phyloP scores from a whole-genome alignment of 1,140 invertebrate genomes.

The Chionoecetes opilio region DNA sequence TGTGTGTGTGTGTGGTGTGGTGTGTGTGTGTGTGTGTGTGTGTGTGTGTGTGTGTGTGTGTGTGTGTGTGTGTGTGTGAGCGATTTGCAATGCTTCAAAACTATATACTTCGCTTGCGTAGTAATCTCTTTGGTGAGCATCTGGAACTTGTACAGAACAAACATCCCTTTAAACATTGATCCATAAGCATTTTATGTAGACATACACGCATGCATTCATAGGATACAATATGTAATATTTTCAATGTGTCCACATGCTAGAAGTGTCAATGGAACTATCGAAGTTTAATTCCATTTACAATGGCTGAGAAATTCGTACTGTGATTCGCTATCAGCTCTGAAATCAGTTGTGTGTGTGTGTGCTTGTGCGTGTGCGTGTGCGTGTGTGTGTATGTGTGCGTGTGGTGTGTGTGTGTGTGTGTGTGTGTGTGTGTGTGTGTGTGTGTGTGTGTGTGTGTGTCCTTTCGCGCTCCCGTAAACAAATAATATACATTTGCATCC shows the following conservation, averaged over 20 bases:
- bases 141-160: background rate
- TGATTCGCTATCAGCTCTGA: background rate
- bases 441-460: background rate
- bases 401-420: conserved; percentile 12
- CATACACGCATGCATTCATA: background rate
- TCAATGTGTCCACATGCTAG: background rate
- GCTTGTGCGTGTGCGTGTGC: conserved; percentile 12
- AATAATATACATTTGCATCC: too few relatives aligned
- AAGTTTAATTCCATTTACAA: background rate
- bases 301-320: background rate
- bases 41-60: too few relatives aligned
- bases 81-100: background rate
- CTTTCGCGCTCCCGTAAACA: too few relatives aligned
- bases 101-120: background rate
- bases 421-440: conserved; percentile 11
- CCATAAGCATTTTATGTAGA: background rate
- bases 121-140: background rate
- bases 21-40: too few relatives aligned
- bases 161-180: background rate
- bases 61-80: too few relatives aligned
- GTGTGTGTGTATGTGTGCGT: background rate
- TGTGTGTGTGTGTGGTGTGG: too few relatives aligned
- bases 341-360: background rate
- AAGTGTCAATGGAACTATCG: conserved; percentile 20
- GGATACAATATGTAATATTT: background rate